A percentile compares a stretch with the other conserved stretches of the same genome.
These are phyloP conservation scores for Isoperla grammatica DNA, from an alignment of 2,888 invertebrate species.

Conservation along the genomic window DNA sequence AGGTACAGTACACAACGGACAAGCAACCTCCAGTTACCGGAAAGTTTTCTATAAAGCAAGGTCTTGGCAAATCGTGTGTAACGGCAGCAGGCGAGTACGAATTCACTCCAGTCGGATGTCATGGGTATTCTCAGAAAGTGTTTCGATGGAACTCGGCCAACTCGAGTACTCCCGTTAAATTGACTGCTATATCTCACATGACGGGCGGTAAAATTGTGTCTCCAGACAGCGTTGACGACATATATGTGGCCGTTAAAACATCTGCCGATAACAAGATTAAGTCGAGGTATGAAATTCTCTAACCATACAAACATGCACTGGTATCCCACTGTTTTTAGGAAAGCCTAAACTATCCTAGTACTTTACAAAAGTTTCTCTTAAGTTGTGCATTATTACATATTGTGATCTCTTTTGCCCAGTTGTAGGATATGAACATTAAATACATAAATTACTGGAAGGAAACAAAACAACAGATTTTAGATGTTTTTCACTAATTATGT, in stretches of 20 bases:
- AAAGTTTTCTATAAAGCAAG: slow-evolving; percentile 17
- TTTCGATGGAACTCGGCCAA: slow-evolving; percentile 47
- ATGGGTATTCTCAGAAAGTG: slow-evolving; percentile 56
- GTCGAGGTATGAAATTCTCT: slow-evolving; percentile 2
- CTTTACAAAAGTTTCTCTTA: no score
- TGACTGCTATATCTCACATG: slow-evolving; percentile 52
- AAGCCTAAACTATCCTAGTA: no score
- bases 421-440: no score
- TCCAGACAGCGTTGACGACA: slow-evolving; percentile 46
- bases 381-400: no score
- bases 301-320: no score
- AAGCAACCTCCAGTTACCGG: slow-evolving; percentile 5
- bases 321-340: no score
- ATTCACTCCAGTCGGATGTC: slow-evolving; percentile 74
- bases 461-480: no score
- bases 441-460: no score
- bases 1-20: slow-evolving; percentile 30
- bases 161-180: slow-evolving; percentile 41
- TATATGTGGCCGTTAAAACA: slow-evolving; percentile 43
- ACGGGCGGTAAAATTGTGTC: slow-evolving; percentile 47
- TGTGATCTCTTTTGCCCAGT: no score
- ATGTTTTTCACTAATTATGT: no score
- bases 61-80: slow-evolving; percentile 53
- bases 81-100: slow-evolving; percentile 60
- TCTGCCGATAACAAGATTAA: not conserved